Evolutionary conservation across 2,888 invertebrate species (phyloP).

Genomic region (Linnaemya vulpina): DNA sequence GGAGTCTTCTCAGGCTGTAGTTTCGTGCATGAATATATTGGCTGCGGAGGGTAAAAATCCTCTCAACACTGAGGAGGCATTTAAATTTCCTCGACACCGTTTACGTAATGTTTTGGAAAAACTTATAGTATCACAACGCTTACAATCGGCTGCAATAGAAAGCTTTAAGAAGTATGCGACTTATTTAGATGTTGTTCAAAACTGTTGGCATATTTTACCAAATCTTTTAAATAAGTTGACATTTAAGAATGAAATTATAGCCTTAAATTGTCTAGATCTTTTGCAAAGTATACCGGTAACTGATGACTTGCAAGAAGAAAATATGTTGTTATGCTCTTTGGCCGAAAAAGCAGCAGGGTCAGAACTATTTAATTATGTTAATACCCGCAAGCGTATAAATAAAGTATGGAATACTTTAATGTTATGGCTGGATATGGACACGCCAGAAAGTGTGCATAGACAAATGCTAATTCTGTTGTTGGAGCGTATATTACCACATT

Average conservation of each 20-base stretch:
- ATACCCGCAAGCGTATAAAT: constrained; percentile 86
- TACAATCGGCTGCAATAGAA: constrained; percentile 85
- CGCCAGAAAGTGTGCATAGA: constrained; percentile 88
- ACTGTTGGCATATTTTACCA: constrained; percentile 87
- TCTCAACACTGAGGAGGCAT: constrained; percentile 83
- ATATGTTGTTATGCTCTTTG: constrained; percentile 82
- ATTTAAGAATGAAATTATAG: constrained; percentile 84
- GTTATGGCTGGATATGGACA: constrained; percentile 83
- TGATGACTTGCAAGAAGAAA: constrained; percentile 75
- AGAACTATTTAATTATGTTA: constrained; percentile 84
- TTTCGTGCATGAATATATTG: constrained; percentile 89
- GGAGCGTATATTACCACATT: constrained; percentile 91
- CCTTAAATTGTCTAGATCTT: constrained; percentile 87
- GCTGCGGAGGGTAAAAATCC: constrained; percentile 89
- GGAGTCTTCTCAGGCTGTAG: constrained; percentile 86
- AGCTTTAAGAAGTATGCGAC: constrained; percentile 90
- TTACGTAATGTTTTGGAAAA: constrained; percentile 87
- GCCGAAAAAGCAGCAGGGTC: constrained; percentile 74
- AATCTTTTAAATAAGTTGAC: constrained; percentile 84
- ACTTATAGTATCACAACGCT: constrained; percentile 86
- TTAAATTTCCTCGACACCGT: constrained; percentile 87
- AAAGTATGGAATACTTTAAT: constrained; percentile 91
- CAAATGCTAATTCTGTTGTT: constrained; percentile 91
- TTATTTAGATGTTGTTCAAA: constrained; percentile 90
- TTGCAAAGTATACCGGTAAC: constrained; percentile 85